Evolutionary conservation across 2,113 vertebrate species (phyloP), one percentile per base, ranked within the genome.

Genomic region (Corythaixoides concolor): DNA sequence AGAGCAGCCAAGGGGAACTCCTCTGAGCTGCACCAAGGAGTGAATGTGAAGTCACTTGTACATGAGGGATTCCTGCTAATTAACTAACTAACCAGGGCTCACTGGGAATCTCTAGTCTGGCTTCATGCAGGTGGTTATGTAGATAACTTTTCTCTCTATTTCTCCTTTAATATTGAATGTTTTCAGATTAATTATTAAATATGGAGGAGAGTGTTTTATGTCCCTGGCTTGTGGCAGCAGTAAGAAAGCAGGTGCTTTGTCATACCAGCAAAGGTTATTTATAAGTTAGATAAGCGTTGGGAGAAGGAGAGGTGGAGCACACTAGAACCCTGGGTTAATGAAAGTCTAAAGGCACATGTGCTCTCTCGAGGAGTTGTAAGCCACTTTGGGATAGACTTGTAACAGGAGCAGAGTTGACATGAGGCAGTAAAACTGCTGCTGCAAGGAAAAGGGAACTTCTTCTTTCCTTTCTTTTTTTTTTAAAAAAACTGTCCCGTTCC

Each of bases 111-210:
- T 87, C 92, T 45, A 17, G 30, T 45, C 50, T 64, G 8, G 16
- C 69, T 89, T 60, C 27, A 6, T 47, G 73, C 8, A 5, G 35
- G 4, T 39, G 35, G 82, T 73, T 64, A 12, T 35, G 43, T 39
- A 24, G 1, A 62, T 41, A 58, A n/a, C 66, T 88, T 39, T 63
- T 60, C 64, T 49, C 14, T 79, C 53, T 62, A 1, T 32, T 94
- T 60, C 70, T 90, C 58, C 70, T 93, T 69, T n/a, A 76, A 64
- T 73, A 79, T 6, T 91, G 84, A 93, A 62, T 70, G 87, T 55
- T 49, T 69, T 78, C 83, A 76, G 70, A 81, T 79, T 68, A 59
- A 43, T 82, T 96, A 91, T 94, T 93, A 93, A 93, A 76, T 95
- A 69, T 66, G 69, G 58, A 93, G 74, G 50, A 69, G 77, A 67